Percentiles rank a stretch among this genome's conserved stretches.
Evolutionary conservation across 2,113 vertebrate genomes (phyloP).

Genomic region (Salvelinus alpinus): DNA sequence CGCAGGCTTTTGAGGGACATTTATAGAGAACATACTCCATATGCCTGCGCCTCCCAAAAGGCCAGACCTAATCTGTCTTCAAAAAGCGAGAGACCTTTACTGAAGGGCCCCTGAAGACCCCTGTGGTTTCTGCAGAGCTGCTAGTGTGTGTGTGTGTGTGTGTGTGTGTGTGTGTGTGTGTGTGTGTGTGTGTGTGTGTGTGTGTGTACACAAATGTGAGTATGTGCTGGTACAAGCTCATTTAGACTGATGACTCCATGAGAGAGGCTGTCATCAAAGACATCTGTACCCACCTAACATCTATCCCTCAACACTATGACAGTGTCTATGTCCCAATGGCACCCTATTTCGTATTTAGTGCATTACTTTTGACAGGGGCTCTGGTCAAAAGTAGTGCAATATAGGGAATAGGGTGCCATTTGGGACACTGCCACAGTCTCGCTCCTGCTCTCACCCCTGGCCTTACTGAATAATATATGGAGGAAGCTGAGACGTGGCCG

Average conservation of each 20-base stretch:
- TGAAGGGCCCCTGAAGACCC: slow-evolving; percentile 21
- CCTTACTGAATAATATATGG: slow-evolving; percentile 35
- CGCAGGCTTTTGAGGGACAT: slow-evolving; percentile 8
- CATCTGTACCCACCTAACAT: neutral
- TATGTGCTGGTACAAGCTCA: slow-evolving; percentile 27
- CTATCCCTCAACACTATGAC: slow-evolving; percentile 29
- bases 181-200: no score
- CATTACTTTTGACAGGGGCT: no score
- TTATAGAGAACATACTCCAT: slow-evolving; percentile 17
- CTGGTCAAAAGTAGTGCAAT: no score
- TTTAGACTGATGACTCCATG: slow-evolving; percentile 30
- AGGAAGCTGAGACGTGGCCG: slow-evolving; percentile 21
- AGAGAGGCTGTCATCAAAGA: slow-evolving; percentile 4
- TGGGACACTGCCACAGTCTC: neutral
- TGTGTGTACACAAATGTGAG: no score
- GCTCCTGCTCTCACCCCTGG: slow-evolving; percentile 10
- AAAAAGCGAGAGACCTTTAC: slow-evolving; percentile 39
- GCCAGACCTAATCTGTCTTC: slow-evolving; percentile 43
- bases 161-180: no score
- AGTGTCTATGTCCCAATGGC: neutral
- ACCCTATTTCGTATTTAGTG: no score
- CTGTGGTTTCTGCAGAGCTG: slow-evolving; percentile 18
- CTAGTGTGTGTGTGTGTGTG: neutral
- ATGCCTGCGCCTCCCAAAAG: slow-evolving; percentile 28
- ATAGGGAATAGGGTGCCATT: no score